Evolutionary conservation across 2,888 invertebrate genomes (phyloP).

Genomic region (Apodemia hepburni): DNA sequence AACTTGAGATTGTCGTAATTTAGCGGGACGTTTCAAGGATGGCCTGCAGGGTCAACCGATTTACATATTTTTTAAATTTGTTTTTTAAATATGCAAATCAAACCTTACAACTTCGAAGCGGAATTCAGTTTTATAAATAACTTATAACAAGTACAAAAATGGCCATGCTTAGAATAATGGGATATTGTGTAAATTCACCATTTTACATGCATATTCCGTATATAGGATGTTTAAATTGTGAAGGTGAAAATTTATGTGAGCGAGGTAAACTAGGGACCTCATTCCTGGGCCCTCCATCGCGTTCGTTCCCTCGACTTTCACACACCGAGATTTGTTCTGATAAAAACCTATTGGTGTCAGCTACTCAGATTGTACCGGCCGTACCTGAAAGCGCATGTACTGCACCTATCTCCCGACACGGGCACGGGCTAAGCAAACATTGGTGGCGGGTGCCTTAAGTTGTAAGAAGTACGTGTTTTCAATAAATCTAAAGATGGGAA

Average conservation of each 20-base stretch:
- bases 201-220: constrained; percentile 7
- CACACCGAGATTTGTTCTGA: constrained; percentile 68
- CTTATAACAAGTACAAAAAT: not conserved
- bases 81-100: not conserved
- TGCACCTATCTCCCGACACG: constrained; percentile 72
- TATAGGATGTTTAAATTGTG: constrained; percentile 15
- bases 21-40: too few relatives aligned
- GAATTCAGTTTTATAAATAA: not conserved
- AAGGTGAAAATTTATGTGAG: constrained; percentile 26
- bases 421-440: constrained; percentile 72
- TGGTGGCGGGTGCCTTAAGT: constrained; percentile 40
- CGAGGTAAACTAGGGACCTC: constrained; percentile 25
- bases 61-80: too few relatives aligned
- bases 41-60: too few relatives aligned
- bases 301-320: constrained; percentile 59
- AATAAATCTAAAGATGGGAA: too few relatives aligned
- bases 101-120: not conserved
- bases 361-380: constrained; percentile 60
- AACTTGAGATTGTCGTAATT: too few relatives aligned
- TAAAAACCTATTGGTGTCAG: constrained; percentile 78
- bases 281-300: constrained; percentile 28
- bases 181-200: constrained; percentile 27
- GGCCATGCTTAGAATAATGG: not conserved
- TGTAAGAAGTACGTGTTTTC: not conserved
- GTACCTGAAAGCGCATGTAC: constrained; percentile 76